phyloP scores from a whole-genome alignment of 2,113 vertebrate species.

The Aspidoscelis tigris region DNA sequence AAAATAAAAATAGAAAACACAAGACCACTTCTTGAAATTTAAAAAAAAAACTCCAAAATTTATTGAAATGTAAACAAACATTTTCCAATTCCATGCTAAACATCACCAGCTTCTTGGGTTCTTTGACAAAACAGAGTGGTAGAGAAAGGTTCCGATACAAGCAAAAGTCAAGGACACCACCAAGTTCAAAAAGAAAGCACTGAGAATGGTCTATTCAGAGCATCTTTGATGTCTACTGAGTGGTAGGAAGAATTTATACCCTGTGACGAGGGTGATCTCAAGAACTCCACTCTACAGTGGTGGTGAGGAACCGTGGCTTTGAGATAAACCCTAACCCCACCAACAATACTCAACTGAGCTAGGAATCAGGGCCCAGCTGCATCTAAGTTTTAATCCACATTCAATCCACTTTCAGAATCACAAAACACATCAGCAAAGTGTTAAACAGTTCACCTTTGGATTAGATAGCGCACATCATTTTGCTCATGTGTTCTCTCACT shows the following conservation, averaged over 20 bases:
- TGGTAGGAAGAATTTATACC: not conserved
- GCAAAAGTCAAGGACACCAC: not conserved
- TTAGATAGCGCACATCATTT: too few species aligned
- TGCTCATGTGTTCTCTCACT: too few species aligned
- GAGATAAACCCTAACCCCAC: too few species aligned
- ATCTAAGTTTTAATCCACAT: too few species aligned
- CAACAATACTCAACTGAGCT: too few species aligned
- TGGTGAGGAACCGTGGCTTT: too few species aligned
- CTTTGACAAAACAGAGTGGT: not conserved
- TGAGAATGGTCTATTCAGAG: not conserved
- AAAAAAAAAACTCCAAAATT: conserved; percentile 33
- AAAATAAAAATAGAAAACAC: not conserved
- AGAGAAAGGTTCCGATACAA: not conserved
- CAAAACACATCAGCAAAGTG: too few species aligned
- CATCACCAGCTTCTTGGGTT: not conserved
- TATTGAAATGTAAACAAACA: conserved; percentile 45
- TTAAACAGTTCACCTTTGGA: too few species aligned
- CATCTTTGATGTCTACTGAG: not conserved
- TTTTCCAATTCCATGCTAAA: conserved; percentile 21
- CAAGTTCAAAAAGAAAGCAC: not conserved
- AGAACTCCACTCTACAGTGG: not conserved
- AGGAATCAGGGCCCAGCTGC: too few species aligned
- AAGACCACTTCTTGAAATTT: not conserved
- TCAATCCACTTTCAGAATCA: too few species aligned
- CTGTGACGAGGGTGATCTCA: not conserved